Conservation (phyloP, 2,888 invertebrate species). For the Harpagoxenus sublaevis region DNA sequence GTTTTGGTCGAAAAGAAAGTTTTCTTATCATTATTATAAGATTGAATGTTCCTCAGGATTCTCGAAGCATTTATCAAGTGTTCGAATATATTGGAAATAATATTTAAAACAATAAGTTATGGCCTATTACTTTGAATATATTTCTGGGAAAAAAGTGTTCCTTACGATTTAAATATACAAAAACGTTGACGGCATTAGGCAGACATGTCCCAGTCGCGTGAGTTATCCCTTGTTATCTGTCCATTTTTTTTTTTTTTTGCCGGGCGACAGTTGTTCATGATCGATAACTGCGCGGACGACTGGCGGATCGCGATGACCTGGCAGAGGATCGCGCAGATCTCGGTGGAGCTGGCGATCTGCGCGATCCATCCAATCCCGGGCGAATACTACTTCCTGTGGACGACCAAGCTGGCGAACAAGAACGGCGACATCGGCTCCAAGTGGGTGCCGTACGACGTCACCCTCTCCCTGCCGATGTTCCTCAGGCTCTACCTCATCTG, state of each 20-base stretch:
- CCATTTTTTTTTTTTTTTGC: constrained; percentile 6
- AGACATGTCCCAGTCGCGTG: neutral
- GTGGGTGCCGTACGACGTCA: constrained; percentile 97
- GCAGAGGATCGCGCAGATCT: constrained; percentile 97
- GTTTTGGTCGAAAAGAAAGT: no score
- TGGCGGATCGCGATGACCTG: constrained; percentile 99
- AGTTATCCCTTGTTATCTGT: neutral
- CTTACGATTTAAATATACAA: neutral
- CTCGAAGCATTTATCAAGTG: neutral
- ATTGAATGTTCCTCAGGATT: neutral
- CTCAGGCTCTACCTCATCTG: constrained; percentile 99
- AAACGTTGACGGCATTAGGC: neutral
- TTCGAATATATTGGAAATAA: neutral
- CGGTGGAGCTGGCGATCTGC: constrained; percentile 97
- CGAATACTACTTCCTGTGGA: constrained; percentile 98
- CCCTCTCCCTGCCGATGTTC: constrained; percentile 99
- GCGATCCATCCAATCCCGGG: constrained; percentile 99
- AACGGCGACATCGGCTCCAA: constrained; percentile 89
- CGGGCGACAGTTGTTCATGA: constrained; percentile 97
- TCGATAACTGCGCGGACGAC: constrained; percentile 99
- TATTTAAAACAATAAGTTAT: neutral
- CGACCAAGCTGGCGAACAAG: constrained; percentile 97
- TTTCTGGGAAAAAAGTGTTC: neutral
- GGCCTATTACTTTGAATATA: neutral
- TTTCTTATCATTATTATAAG: no score